These are phyloP conservation scores for Listrodromus nycthemerus DNA, from an alignment of 2,888 invertebrate genomes.

Conservation along the genomic window DNA sequence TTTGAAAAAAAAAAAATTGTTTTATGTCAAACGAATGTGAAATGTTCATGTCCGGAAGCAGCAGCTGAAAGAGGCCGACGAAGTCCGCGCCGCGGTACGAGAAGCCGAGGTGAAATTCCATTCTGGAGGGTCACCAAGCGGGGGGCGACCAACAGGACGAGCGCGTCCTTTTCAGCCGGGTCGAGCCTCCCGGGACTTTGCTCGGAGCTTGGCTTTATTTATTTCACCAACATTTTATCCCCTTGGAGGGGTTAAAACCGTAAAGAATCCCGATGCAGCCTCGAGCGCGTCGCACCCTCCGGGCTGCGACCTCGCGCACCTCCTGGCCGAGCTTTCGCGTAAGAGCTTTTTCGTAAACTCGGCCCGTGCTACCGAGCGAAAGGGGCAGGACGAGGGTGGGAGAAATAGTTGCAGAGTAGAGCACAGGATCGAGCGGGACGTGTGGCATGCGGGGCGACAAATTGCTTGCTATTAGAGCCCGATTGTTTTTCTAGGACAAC, in stretches of 20 bases:
- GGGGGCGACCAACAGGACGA: conserved; percentile 38
- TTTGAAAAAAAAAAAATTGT: too few species aligned
- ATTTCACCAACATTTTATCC: conserved; percentile 64
- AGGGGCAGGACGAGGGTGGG: conserved; percentile 1
- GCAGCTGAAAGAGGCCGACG: neutral
- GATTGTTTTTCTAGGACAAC: conserved; percentile 69
- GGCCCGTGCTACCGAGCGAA: conserved; percentile 1
- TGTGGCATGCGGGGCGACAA: conserved; percentile 64
- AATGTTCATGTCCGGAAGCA: neutral
- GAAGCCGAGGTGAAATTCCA: neutral
- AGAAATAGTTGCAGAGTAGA: conserved; percentile 13
- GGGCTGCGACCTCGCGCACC: neutral
- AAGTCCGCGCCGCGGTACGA: neutral
- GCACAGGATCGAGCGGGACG: conserved; percentile 21
- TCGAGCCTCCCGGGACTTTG: conserved; percentile 59
- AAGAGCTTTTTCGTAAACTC: conserved; percentile 25
- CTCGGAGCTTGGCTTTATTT: conserved; percentile 60
- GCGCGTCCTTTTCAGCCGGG: conserved; percentile 60
- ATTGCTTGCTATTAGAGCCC: conserved; percentile 69
- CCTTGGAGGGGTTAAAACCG: conserved; percentile 47
- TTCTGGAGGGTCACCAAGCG: conserved; percentile 26
- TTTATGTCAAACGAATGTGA: neutral
- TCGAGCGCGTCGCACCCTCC: conserved; percentile 21
- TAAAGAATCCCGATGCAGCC: conserved; percentile 58
- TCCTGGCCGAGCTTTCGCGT: conserved; percentile 6